phyloP scores from a whole-genome alignment of 30 jellyfish, hydroid and myxozoan species.

The Turritopsis dohrnii region DNA sequence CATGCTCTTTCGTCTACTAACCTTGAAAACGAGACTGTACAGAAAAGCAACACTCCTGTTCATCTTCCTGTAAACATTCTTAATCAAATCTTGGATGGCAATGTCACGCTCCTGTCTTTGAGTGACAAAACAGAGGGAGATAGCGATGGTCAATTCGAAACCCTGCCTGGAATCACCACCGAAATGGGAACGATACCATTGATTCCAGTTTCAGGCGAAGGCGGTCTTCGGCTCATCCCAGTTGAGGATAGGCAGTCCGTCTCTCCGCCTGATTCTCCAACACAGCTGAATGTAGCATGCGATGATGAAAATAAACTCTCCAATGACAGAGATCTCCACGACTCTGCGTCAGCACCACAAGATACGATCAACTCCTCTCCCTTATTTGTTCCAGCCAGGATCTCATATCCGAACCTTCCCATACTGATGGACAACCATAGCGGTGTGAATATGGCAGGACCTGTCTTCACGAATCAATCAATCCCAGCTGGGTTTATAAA shows the following conservation, averaged over 20 bases:
- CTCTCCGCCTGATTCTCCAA: neutral
- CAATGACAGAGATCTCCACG: neutral
- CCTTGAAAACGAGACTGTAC: neutral
- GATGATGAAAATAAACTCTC: neutral
- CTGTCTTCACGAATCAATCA: neutral
- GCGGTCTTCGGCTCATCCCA: conserved; percentile 32
- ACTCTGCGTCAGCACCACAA: neutral
- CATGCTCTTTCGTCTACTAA: neutral
- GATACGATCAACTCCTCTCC: neutral
- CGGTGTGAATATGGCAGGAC: neutral
- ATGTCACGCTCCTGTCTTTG: conserved; percentile 37
- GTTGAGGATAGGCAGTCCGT: conserved; percentile 1
- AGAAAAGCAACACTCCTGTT: conserved; percentile 35
- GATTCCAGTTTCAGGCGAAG: conserved; percentile 30
- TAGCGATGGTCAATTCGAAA: neutral
- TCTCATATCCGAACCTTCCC: neutral
- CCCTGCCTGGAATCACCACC: conserved; percentile 31
- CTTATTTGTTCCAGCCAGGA: neutral
- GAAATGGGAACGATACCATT: conserved; percentile 44
- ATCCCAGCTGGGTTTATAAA: neutral
- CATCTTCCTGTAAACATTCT: conserved; percentile 49
- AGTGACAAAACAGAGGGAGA: conserved; percentile 26
- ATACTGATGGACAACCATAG: neutral
- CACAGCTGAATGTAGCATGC: neutral
- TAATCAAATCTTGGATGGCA: conserved; percentile 36